These are phyloP conservation scores for Agrilus planipennis DNA, from an alignment of 1,140 invertebrate genomes.

Conservation along the genomic window DNA sequence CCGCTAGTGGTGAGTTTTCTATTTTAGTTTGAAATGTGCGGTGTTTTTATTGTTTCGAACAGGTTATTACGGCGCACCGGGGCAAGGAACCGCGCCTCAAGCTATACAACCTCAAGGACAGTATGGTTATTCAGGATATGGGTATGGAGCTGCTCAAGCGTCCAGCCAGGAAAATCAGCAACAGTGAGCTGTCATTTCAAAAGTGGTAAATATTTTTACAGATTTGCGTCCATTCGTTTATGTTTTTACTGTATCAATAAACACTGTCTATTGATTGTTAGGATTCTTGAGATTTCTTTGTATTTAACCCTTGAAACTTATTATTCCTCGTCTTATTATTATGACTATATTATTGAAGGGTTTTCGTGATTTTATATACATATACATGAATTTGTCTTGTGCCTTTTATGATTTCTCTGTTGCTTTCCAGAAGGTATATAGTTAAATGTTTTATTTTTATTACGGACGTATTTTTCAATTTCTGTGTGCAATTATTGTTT, in stretches of 20 bases:
- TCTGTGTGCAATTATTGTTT: no score
- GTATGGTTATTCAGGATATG: slow-evolving; percentile 27
- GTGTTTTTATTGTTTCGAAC: slow-evolving; percentile 11
- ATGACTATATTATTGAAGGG: no score
- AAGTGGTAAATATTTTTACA: background rate
- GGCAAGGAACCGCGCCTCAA: slow-evolving; percentile 19
- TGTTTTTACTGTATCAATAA: background rate
- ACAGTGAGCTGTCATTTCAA: background rate
- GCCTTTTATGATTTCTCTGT: no score
- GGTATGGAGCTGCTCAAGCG: slow-evolving; percentile 21
- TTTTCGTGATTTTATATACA: no score
- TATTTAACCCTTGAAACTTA: no score
- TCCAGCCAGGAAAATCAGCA: slow-evolving; percentile 16
- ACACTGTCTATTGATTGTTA: background rate
- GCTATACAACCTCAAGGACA: slow-evolving; percentile 23
- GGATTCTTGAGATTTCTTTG: background rate
- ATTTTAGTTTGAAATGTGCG: slow-evolving; percentile 14
- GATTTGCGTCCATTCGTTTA: background rate
- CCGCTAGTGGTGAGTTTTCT: slow-evolving; percentile 25
- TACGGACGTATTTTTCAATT: no score
- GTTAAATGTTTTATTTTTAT: no score
- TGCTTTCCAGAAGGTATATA: no score
- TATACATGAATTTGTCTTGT: no score
- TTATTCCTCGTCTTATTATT: no score
- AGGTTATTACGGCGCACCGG: slow-evolving; percentile 28